Base-by-base conservation (phyloP, 2,888 invertebrate species). In the Cynaeus angustus region DNA sequence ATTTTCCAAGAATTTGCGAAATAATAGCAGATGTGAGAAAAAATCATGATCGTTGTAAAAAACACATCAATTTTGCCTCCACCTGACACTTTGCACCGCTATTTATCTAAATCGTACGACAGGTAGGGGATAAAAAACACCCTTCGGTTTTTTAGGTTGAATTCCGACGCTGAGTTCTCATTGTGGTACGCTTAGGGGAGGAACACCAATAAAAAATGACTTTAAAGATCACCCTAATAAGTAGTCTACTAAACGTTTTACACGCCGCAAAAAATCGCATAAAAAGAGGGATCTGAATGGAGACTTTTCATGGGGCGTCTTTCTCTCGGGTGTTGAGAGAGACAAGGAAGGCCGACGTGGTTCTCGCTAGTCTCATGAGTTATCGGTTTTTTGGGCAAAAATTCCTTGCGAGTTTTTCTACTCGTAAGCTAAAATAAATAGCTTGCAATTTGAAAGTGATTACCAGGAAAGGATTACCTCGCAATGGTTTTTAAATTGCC, bases 221-320 rank as follows among this genome's bases (percentile, higher is more conserved):
- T 80, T 76, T 69, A 65, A 77, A 72, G 79, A 79, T 77, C 79
- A 77, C 78, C 79, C 75, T 75, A 80, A 79, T 82, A 79, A 82
- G 80, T 81, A 81, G 77, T 71, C 79, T 80, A 80, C 80, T 82
- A 81, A 81, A 79, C 79, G 80, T 75, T 81, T 82, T 80, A 82
- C 82, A 82, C 79, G 77, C 82, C 82, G 77, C 83, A 82, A 82
- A 83, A 82, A 83, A 82, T 74, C 77, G 72, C 75, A 75, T 78
- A 78, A 81, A 79, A 80, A 81, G 72, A 73, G 70, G 77, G 38
- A 38, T 21, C 26, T 56, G 26, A 56, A 43, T 56, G 56, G 56
- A 21, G 26, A n/a, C 41, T 38, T 56, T 28, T 50, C 9, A 56
- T 41, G 41, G 21, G 3, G 28, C 33, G 16, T n/a, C 45, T 14